Evolutionary conservation across 2,113 vertebrate genomes (phyloP), one percentile per base, ranked within the genome.

Genomic region (Garra rufa): DNA sequence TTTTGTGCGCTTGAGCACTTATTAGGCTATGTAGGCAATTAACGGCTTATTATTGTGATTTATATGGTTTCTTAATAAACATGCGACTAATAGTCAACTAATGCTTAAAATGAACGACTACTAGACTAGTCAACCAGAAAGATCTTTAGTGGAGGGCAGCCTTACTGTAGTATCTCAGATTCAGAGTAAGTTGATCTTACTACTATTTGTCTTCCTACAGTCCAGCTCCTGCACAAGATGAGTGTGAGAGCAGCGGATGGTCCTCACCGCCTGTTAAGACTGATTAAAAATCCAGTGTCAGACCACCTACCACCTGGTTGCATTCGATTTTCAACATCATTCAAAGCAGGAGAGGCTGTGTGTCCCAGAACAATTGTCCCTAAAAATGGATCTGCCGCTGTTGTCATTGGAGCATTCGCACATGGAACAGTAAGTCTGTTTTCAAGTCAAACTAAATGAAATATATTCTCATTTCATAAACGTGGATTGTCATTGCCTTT

Each of bases 151-250:
- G n/a, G n/a, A n/a, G n/a, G n/a, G n/a, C n/a, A n/a, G n/a, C n/a
- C n/a, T n/a, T n/a, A n/a, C 26, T 69, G 4, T 30, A 69, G 9
- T 69, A 19, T 69, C 11, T 59, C 9, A 8, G 13, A 30, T 26
- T 65, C 11, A 44, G 17, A 44, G 4, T 63, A 26, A 19, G 15
- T 38, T 80, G 14, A 67, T 19, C 9, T 10, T 55, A 38, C 6
- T 63, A 19, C 9, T 48, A 19, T 28, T 69, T 80, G 26, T 87
- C 10, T 21, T 76, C 4, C 65, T 74, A 6, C 17, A 99, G 98
- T 99, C 92, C 98, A 99, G 91, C 91, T 99, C 87, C 92, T 99
- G 89, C 98, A 99, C 86, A 99, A 99, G 88, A 93, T 99, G 85
- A 99, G 97, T 0, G 96, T 99, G 46, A 93, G 98, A 89, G 97